phyloP scores from a whole-genome alignment of 2,888 invertebrate genomes.

The Pachymerium ferrugineum region DNA sequence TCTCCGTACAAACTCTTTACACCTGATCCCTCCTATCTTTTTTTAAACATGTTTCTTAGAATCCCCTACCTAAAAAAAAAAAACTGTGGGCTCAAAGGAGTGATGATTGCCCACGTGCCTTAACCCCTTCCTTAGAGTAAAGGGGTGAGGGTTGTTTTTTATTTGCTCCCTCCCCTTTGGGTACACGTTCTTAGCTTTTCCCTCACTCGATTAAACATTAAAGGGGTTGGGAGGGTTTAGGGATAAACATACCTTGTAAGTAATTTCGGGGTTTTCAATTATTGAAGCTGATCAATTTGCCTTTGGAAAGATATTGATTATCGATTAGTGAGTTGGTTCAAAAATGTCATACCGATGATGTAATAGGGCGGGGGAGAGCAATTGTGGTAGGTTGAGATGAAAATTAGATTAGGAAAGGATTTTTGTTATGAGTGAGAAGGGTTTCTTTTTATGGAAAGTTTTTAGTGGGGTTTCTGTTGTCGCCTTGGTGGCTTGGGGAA shows the following conservation, averaged over 20 bases:
- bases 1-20: no score
- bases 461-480: no score
- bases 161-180: neutral
- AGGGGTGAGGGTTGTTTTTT: constrained; percentile 15
- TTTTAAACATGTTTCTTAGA: neutral
- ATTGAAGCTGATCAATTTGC: constrained; percentile 1
- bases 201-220: neutral
- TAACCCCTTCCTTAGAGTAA: no score
- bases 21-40: neutral
- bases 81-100: neutral
- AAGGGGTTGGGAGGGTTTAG: constrained; percentile 14
- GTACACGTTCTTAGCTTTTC: neutral
- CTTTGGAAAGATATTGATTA: neutral
- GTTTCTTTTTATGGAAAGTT: no score
- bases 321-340: neutral
- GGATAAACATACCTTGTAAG: neutral
- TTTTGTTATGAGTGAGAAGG: no score
- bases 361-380: neutral
- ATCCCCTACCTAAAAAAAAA: neutral
- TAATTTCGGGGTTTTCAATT: constrained; percentile 23
- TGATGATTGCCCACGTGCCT: constrained; percentile 12
- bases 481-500: no score
- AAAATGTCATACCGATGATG: no score
- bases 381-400: neutral
- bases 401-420: no score